Conservation (phyloP, 2,888 invertebrate species). For the Allygus modestus region DNA sequence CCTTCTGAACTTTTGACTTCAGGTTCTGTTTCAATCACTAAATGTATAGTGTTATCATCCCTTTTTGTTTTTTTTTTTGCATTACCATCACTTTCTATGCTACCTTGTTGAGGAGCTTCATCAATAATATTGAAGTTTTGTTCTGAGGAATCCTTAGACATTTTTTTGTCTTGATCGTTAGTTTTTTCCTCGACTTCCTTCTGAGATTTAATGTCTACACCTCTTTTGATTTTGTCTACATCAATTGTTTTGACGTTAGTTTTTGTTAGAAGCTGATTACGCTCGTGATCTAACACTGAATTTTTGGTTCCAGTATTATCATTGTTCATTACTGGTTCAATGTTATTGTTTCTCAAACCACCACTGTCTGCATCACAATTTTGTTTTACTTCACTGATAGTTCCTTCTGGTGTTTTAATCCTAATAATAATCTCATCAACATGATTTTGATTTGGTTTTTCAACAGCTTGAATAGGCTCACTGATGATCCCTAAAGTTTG, state of each 20-base stretch:
- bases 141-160: background rate
- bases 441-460: background rate
- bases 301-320: background rate
- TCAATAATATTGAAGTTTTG: background rate
- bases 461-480: slow-evolving; percentile 11
- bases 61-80: slow-evolving; percentile 23
- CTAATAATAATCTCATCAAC: slow-evolving; percentile 43
- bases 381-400: slow-evolving; percentile 30
- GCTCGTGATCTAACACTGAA: background rate
- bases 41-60: slow-evolving; percentile 47
- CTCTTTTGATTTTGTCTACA: slow-evolving; percentile 24
- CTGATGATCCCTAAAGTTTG: background rate
- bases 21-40: slow-evolving; percentile 46
- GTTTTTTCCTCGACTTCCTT: background rate
- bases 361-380: background rate
- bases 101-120: background rate
- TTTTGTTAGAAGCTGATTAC: background rate
- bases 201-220: background rate
- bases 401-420: slow-evolving; percentile 37
- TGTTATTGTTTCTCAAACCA: background rate
- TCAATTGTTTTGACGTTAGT: background rate
- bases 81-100: background rate
- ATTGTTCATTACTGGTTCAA: background rate
- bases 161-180: slow-evolving; percentile 2
- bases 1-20: background rate